These are phyloP conservation scores for Pheucticus melanocephalus DNA, from an alignment of 2,113 vertebrate species.

Conservation along the genomic window DNA sequence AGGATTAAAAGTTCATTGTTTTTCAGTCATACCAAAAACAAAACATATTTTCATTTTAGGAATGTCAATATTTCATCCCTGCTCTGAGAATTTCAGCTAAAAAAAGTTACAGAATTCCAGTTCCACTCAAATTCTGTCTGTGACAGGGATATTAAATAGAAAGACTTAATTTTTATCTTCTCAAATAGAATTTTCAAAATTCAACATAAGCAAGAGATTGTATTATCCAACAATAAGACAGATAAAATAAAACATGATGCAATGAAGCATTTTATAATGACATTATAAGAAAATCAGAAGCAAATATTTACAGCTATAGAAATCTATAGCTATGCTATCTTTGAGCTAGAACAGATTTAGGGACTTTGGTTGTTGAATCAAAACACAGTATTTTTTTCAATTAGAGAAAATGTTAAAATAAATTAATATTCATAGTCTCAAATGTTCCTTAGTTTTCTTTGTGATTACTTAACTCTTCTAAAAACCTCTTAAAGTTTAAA, in stretches of 20 bases:
- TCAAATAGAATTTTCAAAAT: neutral
- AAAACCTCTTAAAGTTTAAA: neutral
- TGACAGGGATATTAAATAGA: neutral
- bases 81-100: neutral
- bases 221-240: neutral
- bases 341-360: neutral
- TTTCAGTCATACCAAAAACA: neutral
- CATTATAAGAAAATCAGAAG: neutral
- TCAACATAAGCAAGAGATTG: neutral
- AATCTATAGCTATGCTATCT: neutral
- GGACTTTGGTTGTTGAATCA: neutral
- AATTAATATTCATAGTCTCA: neutral
- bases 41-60: neutral
- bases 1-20: neutral
- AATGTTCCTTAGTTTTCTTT: neutral
- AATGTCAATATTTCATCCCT: neutral
- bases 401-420: neutral
- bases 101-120: neutral
- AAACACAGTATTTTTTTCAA: neutral
- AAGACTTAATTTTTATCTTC: neutral
- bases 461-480: neutral
- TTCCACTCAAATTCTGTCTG: neutral
- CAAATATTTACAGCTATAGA: neutral
- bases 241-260: neutral
- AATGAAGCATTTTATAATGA: neutral